Percentiles rank a stretch among this genome's conserved stretches.
Evolutionary conservation across 2,113 vertebrate genomes (phyloP).

Genomic region (Pseudois nayaur): DNA sequence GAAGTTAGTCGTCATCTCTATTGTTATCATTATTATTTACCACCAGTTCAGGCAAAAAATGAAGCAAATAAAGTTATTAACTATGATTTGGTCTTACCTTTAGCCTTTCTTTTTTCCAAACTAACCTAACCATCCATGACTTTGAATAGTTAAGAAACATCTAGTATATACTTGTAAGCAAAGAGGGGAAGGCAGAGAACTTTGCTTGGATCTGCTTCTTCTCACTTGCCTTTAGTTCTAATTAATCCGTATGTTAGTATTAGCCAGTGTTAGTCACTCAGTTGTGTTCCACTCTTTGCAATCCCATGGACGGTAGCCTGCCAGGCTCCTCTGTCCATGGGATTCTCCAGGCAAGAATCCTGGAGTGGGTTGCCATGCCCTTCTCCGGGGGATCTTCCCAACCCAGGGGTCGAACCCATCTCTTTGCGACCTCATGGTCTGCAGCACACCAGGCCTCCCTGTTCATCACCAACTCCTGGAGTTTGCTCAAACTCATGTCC

Average conservation of each 20-base stretch:
- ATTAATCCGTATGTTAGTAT: neutral
- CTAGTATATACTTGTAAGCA: neutral
- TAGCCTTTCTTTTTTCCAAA: neutral
- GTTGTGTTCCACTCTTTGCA: neutral
- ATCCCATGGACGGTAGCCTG: accelerated
- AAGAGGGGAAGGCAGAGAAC: neutral
- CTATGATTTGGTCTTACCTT: neutral
- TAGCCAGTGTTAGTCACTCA: neutral
- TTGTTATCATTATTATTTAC: neutral
- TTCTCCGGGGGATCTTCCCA: neutral
- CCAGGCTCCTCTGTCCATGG: neutral
- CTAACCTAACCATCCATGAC: neutral
- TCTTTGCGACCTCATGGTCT: neutral
- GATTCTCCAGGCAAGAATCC: neutral
- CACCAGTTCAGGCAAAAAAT: neutral
- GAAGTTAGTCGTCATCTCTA: neutral
- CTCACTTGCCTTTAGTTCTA: neutral
- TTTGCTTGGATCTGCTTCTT: neutral
- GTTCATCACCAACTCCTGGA: neutral
- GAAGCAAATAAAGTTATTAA: neutral
- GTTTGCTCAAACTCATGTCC: neutral
- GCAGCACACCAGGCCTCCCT: neutral
- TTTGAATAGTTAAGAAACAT: neutral
- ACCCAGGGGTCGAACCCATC: neutral
- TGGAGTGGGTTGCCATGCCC: neutral